phyloP scores from a whole-genome alignment of 1,140 invertebrate species.

The Pollicipes pollicipes region DNA sequence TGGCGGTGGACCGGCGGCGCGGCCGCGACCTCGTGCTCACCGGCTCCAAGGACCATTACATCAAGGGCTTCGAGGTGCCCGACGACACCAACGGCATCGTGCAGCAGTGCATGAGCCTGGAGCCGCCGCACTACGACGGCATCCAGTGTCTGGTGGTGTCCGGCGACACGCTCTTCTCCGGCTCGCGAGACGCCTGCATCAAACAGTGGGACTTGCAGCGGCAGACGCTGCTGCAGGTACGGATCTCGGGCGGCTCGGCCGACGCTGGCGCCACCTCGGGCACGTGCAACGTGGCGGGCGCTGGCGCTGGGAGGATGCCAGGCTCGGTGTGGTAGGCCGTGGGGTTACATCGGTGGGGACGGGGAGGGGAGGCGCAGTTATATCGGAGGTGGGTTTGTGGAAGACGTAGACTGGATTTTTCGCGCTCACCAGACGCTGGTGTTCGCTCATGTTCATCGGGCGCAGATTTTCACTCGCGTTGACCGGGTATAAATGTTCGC shows the following conservation, averaged over 20 bases:
- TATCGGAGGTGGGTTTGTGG: too few relatives aligned
- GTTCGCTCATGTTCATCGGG: too few relatives aligned
- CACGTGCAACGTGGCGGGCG: background rate
- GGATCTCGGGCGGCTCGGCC: slow-evolving; percentile 13
- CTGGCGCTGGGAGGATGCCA: too few relatives aligned
- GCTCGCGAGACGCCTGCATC: slow-evolving; percentile 69
- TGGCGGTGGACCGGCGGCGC: slow-evolving; percentile 36
- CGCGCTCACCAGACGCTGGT: too few relatives aligned
- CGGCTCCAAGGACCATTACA: slow-evolving; percentile 76
- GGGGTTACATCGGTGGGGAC: too few relatives aligned
- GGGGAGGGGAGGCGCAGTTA: too few relatives aligned
- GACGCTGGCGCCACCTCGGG: background rate
- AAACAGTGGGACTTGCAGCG: slow-evolving; percentile 65
- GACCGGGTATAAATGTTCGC: too few relatives aligned
- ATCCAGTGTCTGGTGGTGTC: slow-evolving; percentile 56
- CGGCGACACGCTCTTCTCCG: slow-evolving; percentile 51
- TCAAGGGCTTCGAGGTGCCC: slow-evolving; percentile 45
- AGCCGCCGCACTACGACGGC: slow-evolving; percentile 81
- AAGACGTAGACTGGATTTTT: too few relatives aligned
- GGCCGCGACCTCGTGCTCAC: slow-evolving; percentile 41
- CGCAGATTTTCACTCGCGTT: too few relatives aligned
- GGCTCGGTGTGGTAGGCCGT: background rate
- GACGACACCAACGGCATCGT: slow-evolving; percentile 36
- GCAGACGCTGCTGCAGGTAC: slow-evolving; percentile 45
- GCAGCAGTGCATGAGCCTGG: slow-evolving; percentile 47